Conservation (phyloP, 1,140 invertebrate genomes). For the Macrosteles quadrilineatus region DNA sequence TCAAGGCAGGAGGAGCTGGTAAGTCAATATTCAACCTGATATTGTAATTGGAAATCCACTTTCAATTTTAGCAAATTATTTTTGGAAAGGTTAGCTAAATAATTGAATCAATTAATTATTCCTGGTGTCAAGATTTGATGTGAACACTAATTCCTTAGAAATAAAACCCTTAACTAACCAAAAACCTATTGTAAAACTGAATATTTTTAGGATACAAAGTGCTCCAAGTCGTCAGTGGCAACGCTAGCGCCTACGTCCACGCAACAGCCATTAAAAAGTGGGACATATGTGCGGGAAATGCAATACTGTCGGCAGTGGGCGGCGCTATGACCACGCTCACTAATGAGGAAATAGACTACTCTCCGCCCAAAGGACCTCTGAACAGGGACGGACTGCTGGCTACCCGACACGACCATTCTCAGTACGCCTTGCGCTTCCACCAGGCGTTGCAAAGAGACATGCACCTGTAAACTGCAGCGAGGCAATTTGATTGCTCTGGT, state of each 20-base stretch:
- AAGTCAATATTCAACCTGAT: too few relatives aligned
- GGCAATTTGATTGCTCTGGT: too few relatives aligned
- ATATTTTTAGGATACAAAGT: slow-evolving; percentile 79
- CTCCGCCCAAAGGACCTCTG: slow-evolving; percentile 52
- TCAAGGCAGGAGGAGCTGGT: slow-evolving; percentile 83
- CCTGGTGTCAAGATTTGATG: too few relatives aligned
- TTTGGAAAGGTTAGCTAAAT: too few relatives aligned
- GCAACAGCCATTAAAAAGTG: slow-evolving; percentile 96
- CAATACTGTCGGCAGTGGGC: slow-evolving; percentile 71
- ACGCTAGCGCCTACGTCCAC: slow-evolving; percentile 90
- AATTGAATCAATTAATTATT: too few relatives aligned
- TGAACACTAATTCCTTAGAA: too few relatives aligned
- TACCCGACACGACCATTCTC: slow-evolving; percentile 47
- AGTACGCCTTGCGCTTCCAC: slow-evolving; percentile 17
- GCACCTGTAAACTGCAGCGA: slow-evolving; percentile 54
- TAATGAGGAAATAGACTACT: slow-evolving; percentile 58
- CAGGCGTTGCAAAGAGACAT: neutral
- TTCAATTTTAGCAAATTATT: too few relatives aligned
- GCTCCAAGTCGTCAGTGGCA: slow-evolving; percentile 80
- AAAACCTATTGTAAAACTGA: neutral
- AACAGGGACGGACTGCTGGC: slow-evolving; percentile 61
- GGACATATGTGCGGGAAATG: slow-evolving; percentile 97
- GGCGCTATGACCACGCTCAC: slow-evolving; percentile 64
- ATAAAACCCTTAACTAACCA: neutral
- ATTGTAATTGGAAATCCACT: too few relatives aligned